phyloP scores from a whole-genome alignment of 2,113 vertebrate species.

The Aspiorhynchus laticeps region DNA sequence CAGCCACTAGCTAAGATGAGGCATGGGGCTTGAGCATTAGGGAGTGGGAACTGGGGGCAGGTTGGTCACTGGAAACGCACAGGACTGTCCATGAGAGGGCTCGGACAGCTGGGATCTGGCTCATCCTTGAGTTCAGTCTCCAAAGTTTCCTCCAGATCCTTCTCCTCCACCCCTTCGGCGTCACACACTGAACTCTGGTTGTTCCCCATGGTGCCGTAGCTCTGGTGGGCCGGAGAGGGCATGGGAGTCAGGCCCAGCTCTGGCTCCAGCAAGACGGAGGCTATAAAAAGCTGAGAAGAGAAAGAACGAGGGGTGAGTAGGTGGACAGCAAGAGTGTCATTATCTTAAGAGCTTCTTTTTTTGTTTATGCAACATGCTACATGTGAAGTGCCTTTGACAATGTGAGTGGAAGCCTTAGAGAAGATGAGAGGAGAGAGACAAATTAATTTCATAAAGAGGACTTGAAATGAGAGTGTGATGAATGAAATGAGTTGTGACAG shows the following conservation, averaged over 20 bases:
- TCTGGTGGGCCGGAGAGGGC: slow-evolving; percentile 90
- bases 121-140: slow-evolving; percentile 83
- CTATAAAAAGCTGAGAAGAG: slow-evolving; percentile 87
- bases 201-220: slow-evolving; percentile 90
- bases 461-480: slow-evolving; percentile 18
- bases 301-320: slow-evolving; percentile 48
- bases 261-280: slow-evolving; percentile 89
- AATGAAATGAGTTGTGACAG: slow-evolving; percentile 18
- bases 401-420: not conserved
- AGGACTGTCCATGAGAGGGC: slow-evolving; percentile 80
- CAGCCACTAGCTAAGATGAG: slow-evolving; percentile 60
- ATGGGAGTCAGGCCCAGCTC: slow-evolving; percentile 91
- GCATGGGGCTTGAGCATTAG: slow-evolving; percentile 52
- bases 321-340: slow-evolving; percentile 25
- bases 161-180: slow-evolving; percentile 69
- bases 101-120: slow-evolving; percentile 74
- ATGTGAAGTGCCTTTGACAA: slow-evolving; percentile 12
- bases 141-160: slow-evolving; percentile 75
- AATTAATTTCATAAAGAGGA: slow-evolving; percentile 36
- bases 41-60: slow-evolving; percentile 12
- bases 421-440: not conserved
- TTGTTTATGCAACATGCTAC: slow-evolving; percentile 31
- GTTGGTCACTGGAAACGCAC: slow-evolving; percentile 80
- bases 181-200: slow-evolving; percentile 77
- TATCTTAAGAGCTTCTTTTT: slow-evolving; percentile 13